Evolutionary conservation across 1,140 invertebrate genomes (phyloP), one percentile per base, ranked within the genome.

Genomic region (Cylas formicarius): DNA sequence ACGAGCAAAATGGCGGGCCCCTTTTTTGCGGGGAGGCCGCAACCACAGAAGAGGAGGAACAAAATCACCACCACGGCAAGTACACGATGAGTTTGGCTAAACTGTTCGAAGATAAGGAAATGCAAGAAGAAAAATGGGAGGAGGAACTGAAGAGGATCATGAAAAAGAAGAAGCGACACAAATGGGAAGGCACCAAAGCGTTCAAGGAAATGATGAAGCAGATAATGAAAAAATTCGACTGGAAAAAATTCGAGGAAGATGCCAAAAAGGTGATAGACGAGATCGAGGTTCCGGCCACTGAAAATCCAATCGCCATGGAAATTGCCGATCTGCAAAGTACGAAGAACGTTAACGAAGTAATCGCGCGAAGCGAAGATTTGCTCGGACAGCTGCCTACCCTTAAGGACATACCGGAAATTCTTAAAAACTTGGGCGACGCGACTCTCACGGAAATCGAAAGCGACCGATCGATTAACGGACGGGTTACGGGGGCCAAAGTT

Each of bases 101-200:
- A 63, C 79, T 85, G 43, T 86, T 87, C 61, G 82, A 86, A 67
- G 81, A 81, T 18, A 85, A 84, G 58, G 81, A 84, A 58, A 73
- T 67, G 38, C 70, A 76, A 14, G 72, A 65, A 1, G 74, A 75
- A 16, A 76, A 80, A 46, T 80, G 82, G 55, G 61, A 69, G 55
- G 48, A 61, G 37, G 56, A 70, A 58, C 48, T 62, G 27, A 52
- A 58, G 24, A 53, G 48, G 37, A 60, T 67, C n/a, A 54, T 66
- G 19, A 52, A 61, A 47, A 49, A 52, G 28, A 53, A 59, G 29
- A 65, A 61, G 50, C 61, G 53, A 58, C 44, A 70, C 56, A 65
- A 65, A 64, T 61, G 66, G 63, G 60, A 67, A 55, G 61, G 56
- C 41, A 52, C 57, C 9, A 59, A 60, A 44, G 74, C 81, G 46